phyloP scores from a whole-genome alignment of 1,140 invertebrate genomes.

The Oncopodura yosiiana region DNA sequence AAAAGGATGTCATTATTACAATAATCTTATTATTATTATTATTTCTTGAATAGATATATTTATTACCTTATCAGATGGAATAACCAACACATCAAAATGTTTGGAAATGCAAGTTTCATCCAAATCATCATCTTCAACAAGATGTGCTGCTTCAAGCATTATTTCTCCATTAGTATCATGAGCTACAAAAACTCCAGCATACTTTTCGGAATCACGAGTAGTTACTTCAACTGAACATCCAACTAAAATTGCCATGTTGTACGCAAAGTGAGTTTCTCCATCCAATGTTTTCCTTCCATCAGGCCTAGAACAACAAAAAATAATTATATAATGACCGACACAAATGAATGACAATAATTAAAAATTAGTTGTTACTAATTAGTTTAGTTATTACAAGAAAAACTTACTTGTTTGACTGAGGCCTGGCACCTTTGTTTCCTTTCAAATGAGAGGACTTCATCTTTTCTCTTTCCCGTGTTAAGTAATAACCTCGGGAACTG shows the following conservation, averaged over 20 bases:
- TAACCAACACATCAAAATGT: conserved; percentile 31
- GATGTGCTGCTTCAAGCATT: conserved; percentile 35
- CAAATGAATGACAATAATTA: too few relatives aligned
- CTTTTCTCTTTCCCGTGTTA: too few relatives aligned
- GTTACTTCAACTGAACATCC: conserved; percentile 27
- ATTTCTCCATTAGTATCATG: conserved; percentile 21
- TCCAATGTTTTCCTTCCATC: too few relatives aligned
- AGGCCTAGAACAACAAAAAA: too few relatives aligned
- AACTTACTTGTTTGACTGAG: too few relatives aligned
- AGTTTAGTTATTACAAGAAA: too few relatives aligned
- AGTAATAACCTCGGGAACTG: too few relatives aligned
- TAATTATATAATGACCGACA: too few relatives aligned
- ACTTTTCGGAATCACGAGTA: conserved; percentile 22
- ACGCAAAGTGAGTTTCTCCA: conserved; percentile 23
- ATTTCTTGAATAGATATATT: too few relatives aligned
- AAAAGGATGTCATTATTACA: background rate
- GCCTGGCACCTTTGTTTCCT: too few relatives aligned
- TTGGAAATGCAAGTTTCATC: conserved; percentile 26
- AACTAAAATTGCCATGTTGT: conserved; percentile 32
- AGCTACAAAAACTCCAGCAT: conserved; percentile 30
- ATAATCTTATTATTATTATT: background rate
- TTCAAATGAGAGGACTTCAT: too few relatives aligned
- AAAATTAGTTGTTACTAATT: too few relatives aligned
- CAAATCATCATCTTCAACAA: conserved; percentile 12
- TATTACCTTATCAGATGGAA: conserved; percentile 29